Evolutionary conservation across 2,113 vertebrate genomes (phyloP).

Genomic region (Nothoprocta pentlandii): DNA sequence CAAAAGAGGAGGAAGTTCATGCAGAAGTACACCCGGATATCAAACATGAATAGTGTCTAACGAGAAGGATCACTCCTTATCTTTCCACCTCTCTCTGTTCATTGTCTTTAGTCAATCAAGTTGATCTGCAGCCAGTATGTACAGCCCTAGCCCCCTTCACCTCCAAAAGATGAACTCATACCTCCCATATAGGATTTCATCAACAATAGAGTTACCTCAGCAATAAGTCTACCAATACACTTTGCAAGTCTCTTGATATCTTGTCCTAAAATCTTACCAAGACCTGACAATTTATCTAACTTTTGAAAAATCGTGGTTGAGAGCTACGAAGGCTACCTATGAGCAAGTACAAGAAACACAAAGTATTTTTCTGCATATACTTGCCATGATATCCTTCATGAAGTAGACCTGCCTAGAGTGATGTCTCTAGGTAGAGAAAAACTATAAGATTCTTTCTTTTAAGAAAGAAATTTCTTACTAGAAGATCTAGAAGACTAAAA

Average conservation of each 20-base stretch:
- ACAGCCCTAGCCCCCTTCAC: too few relatives aligned
- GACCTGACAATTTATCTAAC: not conserved
- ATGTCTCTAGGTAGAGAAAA: not conserved
- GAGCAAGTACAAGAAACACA: not conserved
- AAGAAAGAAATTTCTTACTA: too few relatives aligned
- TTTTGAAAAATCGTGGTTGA: not conserved
- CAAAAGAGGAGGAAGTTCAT: constrained; percentile 37
- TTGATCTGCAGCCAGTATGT: not conserved
- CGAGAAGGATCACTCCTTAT: not conserved
- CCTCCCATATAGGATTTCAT: not conserved
- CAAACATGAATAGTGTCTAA: not conserved
- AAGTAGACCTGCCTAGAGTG: not conserved
- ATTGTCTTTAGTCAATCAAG: not conserved
- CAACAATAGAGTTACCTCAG: not conserved
- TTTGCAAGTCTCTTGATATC: not conserved
- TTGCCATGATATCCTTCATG: not conserved
- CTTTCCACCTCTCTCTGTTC: not conserved
- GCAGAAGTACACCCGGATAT: not conserved
- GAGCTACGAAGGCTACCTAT: not conserved
- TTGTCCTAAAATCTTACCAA: not conserved
- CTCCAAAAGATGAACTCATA: not conserved
- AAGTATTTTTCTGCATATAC: not conserved
- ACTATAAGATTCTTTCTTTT: too few relatives aligned
- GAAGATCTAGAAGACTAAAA: too few relatives aligned
- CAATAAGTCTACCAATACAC: not conserved